Evolutionary conservation across 2,888 invertebrate genomes (phyloP), one percentile per base, ranked within the genome.

Genomic region (Spialia ferax): DNA sequence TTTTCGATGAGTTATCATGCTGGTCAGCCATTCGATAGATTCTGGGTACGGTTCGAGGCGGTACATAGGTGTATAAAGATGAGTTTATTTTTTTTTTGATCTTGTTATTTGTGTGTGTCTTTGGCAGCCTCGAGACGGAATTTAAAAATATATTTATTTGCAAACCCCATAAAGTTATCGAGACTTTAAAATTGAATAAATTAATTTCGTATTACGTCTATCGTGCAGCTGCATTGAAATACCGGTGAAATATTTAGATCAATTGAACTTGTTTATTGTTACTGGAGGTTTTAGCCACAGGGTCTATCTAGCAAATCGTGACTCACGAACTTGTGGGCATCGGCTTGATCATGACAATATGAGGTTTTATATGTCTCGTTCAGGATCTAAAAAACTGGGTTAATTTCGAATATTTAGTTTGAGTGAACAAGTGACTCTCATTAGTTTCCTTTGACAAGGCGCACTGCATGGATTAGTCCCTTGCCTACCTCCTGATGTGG

Each of bases 271-370:
- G 60, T 66, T 56, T 45, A 60, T 55, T 55, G 60, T 60, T 45
- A 32, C 32, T 32, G 23, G 32, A 61, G 54, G 54, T 11, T 61
- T 32, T 42, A 32, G 66, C 42, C 60, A 52, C 50, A 18, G 52
- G 59, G 52, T 26, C 52, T 13, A 61, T 26, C 52, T 13, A 61
- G 66, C 32, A 20, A 67, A 42, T 45, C 66, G 66, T 66, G 66
- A 66, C 54, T 67, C 66, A 67, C 66, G 66, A 67, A 55, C 61
- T 67, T 61, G 60, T 48, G 60, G 38, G 52, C 45, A n/a, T 55
- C 23, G 29, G 32, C 60, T 52, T 22, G 26, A 66, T 52, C 54
- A 60, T 66, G 60, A 59, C 54, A 60, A 60, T 54, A 26, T 54
- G 52, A 54, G 54, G 54, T 60, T 52, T 29, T 54, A 57, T 57